Conservation (phyloP, 2,797 vertebrate genomes). For the Geotrypetes seraphini region DNA sequence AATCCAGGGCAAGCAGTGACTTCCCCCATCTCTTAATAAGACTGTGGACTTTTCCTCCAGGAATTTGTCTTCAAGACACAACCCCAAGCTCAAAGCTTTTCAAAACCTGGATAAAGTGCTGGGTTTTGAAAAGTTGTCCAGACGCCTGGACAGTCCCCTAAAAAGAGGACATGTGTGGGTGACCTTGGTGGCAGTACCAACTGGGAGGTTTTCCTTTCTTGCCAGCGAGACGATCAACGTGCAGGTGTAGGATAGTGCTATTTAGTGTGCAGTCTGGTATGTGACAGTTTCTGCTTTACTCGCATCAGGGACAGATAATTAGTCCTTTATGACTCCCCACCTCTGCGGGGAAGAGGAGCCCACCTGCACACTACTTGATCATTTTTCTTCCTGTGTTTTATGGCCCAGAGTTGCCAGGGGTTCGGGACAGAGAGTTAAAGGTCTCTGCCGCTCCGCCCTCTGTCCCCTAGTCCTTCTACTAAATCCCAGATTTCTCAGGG, state of each 20-base stretch:
- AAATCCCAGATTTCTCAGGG: constrained; percentile 57
- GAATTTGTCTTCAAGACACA: no score
- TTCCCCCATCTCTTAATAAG: no score
- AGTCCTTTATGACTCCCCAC: constrained; percentile 70
- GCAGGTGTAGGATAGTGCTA: constrained; percentile 75
- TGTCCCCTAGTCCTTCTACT: constrained; percentile 27
- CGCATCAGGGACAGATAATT: constrained; percentile 65
- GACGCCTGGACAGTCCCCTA: no score
- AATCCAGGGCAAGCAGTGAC: no score
- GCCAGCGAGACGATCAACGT: constrained; percentile 56
- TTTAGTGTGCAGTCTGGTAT: constrained; percentile 67
- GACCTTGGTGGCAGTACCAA: constrained; percentile 16
- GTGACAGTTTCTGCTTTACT: constrained; percentile 59
- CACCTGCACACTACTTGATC: constrained; percentile 69
- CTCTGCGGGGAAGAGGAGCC: constrained; percentile 57
- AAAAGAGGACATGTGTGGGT: no score
- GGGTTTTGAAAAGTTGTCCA: no score
- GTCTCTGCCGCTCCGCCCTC: constrained; percentile 42
- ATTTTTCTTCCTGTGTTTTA: constrained; percentile 77
- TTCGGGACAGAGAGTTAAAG: constrained; percentile 42
- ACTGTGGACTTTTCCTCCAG: no score
- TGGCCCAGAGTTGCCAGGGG: constrained; percentile 55
- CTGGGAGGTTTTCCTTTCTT: constrained; percentile 30
- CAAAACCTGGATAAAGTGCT: no score
- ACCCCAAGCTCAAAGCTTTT: no score